Conservation (phyloP, 2,888 invertebrate species). For the Acrobasis repandana region DNA sequence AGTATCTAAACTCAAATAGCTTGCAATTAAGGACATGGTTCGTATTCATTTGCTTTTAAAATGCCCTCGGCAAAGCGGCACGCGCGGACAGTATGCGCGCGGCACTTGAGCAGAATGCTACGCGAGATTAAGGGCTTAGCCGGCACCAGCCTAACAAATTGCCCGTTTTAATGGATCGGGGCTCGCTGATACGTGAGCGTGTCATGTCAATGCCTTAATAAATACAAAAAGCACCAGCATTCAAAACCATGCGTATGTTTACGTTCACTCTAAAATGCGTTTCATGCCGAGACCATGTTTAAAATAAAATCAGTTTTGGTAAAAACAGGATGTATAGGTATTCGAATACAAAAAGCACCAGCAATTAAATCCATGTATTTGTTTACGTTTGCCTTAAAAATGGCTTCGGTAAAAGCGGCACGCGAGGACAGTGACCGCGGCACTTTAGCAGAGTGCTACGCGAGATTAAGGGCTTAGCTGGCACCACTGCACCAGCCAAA, state of each 20-base stretch:
- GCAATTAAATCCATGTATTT: not conserved
- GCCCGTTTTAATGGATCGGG: conserved; percentile 33
- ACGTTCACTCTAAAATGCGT: too few species aligned
- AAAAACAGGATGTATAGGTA: too few species aligned
- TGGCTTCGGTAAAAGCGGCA: conserved; percentile 6
- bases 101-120: conserved; percentile 47
- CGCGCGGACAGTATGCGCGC: conserved; percentile 23
- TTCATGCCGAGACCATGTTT: too few species aligned
- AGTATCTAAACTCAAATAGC: too few species aligned
- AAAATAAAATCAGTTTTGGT: too few species aligned
- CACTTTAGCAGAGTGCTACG: conserved; percentile 41
- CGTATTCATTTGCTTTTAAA: conserved; percentile 10
- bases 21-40: not conserved
- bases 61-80: conserved; percentile 8
- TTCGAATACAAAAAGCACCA: too few species aligned
- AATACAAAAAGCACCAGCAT: too few species aligned
- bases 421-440: conserved; percentile 22
- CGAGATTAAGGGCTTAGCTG: conserved; percentile 67
- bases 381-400: conserved; percentile 11
- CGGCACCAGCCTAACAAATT: conserved; percentile 68
- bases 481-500: conserved; percentile 66
- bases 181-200: too few species aligned
- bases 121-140: conserved; percentile 67
- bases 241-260: too few species aligned
- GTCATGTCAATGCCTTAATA: too few species aligned